Evolutionary conservation across 2,113 vertebrate species (phyloP).

Genomic region (Eonycteris spelaea): DNA sequence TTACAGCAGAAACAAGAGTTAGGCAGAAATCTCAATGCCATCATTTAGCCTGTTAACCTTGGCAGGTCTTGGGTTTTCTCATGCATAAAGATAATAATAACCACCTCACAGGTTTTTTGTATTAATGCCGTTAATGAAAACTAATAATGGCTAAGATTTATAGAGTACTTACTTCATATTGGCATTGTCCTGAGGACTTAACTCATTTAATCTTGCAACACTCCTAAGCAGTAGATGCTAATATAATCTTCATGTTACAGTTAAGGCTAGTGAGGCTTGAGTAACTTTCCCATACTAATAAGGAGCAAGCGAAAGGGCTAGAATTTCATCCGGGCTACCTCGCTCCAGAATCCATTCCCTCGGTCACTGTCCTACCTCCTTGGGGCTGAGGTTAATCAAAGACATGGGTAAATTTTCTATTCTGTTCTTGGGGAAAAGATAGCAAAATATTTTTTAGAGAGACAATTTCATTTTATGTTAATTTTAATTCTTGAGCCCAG

Average conservation of each 20-base stretch:
- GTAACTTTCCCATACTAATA: background rate
- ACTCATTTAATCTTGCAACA: background rate
- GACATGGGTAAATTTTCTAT: background rate
- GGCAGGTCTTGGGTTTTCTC: background rate
- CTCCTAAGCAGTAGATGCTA: background rate
- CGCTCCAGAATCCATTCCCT: background rate
- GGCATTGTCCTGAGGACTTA: background rate
- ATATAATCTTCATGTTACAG: background rate
- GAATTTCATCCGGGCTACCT: background rate
- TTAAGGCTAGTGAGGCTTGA: background rate
- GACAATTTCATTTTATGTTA: background rate
- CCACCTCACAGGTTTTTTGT: background rate
- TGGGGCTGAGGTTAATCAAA: background rate
- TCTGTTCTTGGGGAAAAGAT: background rate
- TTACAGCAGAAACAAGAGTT: background rate
- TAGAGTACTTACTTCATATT: background rate
- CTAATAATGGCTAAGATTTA: background rate
- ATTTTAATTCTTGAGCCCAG: constrained; percentile 1
- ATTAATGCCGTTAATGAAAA: background rate
- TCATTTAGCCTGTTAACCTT: background rate
- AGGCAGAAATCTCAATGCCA: background rate
- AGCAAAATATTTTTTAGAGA: background rate
- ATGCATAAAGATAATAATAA: background rate
- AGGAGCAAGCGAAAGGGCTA: background rate
- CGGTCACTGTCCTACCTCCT: background rate